Base-by-base conservation (phyloP, 1,140 invertebrate species). In the Contarinia nasturtii region DNA sequence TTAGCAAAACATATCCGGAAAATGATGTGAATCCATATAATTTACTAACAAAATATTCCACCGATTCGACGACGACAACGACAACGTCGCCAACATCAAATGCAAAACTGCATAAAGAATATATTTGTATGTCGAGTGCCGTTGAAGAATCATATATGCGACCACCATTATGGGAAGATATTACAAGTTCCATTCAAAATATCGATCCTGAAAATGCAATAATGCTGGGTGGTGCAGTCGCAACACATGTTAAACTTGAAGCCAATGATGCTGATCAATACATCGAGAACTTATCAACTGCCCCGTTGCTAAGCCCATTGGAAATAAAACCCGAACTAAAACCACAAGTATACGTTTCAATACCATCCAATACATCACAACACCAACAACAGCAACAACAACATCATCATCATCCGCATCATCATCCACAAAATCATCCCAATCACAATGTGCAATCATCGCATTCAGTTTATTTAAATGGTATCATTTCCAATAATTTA, bases 181-280 rank as follows among this genome's bases (percentile, higher is more conserved):
- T 89, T 59, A 79, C 83, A 42, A 84, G 82, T 57, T 86, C 82
- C 54, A 86, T 89, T 60, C 79, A 85, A 55, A 87, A 86, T 61
- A 78, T 87, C 52, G 84, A 88, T 60, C 83, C 83, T 14, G 84
- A 86, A 60, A 86, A 86, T 59, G 81, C 84, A n/a, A 80, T 85
- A 58, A 85, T 88, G 81, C 66, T 87, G 51, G 80, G 75, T 36
- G 80, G 75, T 36, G 70, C 59, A 46, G 49, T 47, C 10, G 33
- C 44, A 44, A 33, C 48, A 49, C 76, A 77, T 58, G 77, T 85
- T 49, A 85, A 85, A 59, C 69, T 84, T 55, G 81, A 84, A 59
- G 72, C 75, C 36, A 75, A 79, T 44, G 81, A 84, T 50, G 27
- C 27, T 27, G 75, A 72, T 50, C 58, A 59, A 56, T 50, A 58